Base-by-base conservation (phyloP, 2,888 invertebrate species). In the Sminthurinus aureus region DNA sequence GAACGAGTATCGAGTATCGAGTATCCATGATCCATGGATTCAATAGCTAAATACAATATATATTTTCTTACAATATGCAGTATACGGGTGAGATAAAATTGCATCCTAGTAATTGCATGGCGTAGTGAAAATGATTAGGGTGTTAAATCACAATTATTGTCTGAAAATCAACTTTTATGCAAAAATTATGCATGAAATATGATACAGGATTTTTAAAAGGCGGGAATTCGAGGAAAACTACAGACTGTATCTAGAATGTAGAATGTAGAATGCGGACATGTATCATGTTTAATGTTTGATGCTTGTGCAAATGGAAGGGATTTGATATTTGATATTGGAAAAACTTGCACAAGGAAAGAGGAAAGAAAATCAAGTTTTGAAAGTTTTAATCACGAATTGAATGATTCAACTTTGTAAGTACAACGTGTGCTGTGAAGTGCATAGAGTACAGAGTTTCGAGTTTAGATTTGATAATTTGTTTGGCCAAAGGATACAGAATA, bases 381-480 rank as follows among this genome's bases (percentile, higher is more conserved):
- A 24, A 22, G 3, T 24, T 71, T 26, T 71, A 6, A 26, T 71
- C 71, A 71, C 71, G 71, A 71, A 24, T 71, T 71, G 71, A 69
- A 69, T 38, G 38, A 38, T 38, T 38, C 38, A 38, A 38, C 38
- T 38, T 38, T 38, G 38, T 38, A 6, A 38, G 38, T 38, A 38
- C 38, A n/a, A n/a, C n/a, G n/a, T 38, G 38, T 4, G 38, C 38
- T 58, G 58, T 58, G 9, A 11, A 58, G n/a, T 67, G 67, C n/a
- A n/a, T 38, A 38, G 38, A 38, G 38, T 38, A 6, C 6, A 38
- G 24, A 22, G 22, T 20, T 22, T 71, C 4, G 69, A 11, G 71
- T 24, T 71, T 12, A 24, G 24, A 71, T 71, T 69, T 71, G 20
- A 24, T 71, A 71, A 71, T 71, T 71, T 22, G 71, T 71, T 71